A percentile compares a stretch with the other conserved stretches of the same genome.
Evolutionary conservation across 2,888 invertebrate species (phyloP).

Genomic region (Agelastica alni): DNA sequence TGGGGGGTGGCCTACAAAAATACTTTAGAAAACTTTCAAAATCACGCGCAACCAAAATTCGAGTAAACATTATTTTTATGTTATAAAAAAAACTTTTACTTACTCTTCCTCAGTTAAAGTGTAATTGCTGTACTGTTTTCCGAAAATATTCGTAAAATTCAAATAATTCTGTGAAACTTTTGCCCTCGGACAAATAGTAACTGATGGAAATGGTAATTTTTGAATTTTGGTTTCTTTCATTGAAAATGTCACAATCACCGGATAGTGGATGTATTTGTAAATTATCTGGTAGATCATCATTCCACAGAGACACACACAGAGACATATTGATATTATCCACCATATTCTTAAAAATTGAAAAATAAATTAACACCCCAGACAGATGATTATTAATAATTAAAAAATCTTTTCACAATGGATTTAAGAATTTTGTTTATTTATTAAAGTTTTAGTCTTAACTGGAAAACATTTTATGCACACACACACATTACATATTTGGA

Average conservation of each 20-base stretch:
- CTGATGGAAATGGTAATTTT: constrained; percentile 59
- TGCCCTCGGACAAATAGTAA: constrained; percentile 66
- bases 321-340: constrained; percentile 26
- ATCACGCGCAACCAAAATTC: neutral
- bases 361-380: neutral
- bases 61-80: neutral
- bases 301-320: constrained; percentile 22
- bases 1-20: too few relatives aligned
- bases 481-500: too few relatives aligned
- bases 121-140: constrained; percentile 21
- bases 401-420: too few relatives aligned
- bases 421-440: too few relatives aligned
- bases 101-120: constrained; percentile 27
- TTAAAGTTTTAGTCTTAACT: too few relatives aligned
- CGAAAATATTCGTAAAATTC: constrained; percentile 60
- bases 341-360: constrained; percentile 24
- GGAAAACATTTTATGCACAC: too few relatives aligned
- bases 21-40: too few relatives aligned
- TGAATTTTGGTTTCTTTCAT: constrained; percentile 70
- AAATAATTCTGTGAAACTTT: constrained; percentile 64
- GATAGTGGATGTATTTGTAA: constrained; percentile 72
- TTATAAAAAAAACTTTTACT: constrained; percentile 13
- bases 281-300: constrained; percentile 66
- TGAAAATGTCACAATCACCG: constrained; percentile 74
- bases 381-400: too few relatives aligned